Conservation (phyloP, 1,140 invertebrate species). For the Zaprionus vittiger region DNA sequence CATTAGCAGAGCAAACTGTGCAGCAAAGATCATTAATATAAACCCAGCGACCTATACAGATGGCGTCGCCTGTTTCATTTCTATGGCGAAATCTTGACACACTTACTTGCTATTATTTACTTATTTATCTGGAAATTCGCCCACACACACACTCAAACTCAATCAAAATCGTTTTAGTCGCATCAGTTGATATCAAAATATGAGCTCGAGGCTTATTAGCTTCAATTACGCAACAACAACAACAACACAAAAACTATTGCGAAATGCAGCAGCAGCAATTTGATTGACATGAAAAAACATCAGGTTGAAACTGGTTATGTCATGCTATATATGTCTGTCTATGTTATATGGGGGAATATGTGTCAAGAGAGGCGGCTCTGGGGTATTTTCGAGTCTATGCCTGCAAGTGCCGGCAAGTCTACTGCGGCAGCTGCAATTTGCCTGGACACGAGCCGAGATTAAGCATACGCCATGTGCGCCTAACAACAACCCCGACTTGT, state of each 20-base stretch:
- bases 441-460: conserved; percentile 59
- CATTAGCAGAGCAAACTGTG: conserved; percentile 31
- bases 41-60: conserved; percentile 17
- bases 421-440: conserved; percentile 30
- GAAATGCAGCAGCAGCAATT: conserved; percentile 47
- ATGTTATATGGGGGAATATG: conserved; percentile 27
- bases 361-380: conserved; percentile 57
- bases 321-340: conserved; percentile 38
- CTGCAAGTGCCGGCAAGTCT: conserved; percentile 56
- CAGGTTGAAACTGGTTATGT: conserved; percentile 56
- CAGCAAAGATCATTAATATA: conserved; percentile 39
- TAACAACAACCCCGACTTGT: conserved; percentile 11
- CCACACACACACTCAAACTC: conserved; percentile 19
- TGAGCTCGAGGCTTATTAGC: conserved; percentile 31
- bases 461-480: conserved; percentile 54
- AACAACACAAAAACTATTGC: conserved; percentile 44
- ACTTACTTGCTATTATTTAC: conserved; percentile 31
- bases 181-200: conserved; percentile 46
- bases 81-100: conserved; percentile 53
- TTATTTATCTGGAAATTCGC: conserved; percentile 22
- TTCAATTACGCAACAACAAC: conserved; percentile 38
- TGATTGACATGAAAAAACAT: conserved; percentile 52
- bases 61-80: background rate
- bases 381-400: conserved; percentile 17
- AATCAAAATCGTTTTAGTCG: conserved; percentile 48